Percentiles rank a stretch among this genome's conserved stretches.
phyloP scores from a whole-genome alignment of 2,797 vertebrate species.

The Gambelia wislizenii region DNA sequence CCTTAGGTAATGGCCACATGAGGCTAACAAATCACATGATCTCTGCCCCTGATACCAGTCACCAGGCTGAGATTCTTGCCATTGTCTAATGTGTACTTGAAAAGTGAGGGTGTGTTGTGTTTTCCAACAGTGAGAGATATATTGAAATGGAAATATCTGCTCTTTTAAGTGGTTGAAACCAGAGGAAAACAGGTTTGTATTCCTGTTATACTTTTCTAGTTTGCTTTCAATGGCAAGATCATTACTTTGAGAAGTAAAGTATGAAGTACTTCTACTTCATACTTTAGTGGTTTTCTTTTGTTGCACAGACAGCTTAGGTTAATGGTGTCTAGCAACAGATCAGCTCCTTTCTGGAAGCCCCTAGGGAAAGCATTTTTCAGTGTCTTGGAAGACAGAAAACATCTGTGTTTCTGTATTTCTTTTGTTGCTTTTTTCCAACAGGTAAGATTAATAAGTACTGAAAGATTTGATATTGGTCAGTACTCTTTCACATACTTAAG shows the following conservation, averaged over 20 bases:
- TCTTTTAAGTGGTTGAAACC: not conserved
- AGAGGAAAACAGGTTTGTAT: not conserved
- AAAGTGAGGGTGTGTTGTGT: not conserved
- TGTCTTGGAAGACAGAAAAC: constrained; percentile 13
- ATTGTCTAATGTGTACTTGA: not conserved
- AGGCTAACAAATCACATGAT: too few relatives aligned
- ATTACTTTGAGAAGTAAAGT: not conserved
- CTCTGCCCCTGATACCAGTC: not conserved
- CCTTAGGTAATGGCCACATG: too few relatives aligned
- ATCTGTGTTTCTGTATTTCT: constrained; percentile 1
- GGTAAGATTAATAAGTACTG: not conserved
- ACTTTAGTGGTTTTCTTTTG: constrained; percentile 27
- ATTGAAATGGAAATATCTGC: too few relatives aligned
- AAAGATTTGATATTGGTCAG: rapidly evolving
- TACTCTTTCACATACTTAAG: constrained; percentile 2
- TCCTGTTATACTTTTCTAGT: not conserved
- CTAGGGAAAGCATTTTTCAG: constrained; percentile 38
- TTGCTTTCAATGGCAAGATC: not conserved
- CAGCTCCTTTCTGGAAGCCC: not conserved
- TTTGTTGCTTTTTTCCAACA: not conserved
- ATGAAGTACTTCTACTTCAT: constrained; percentile 6
- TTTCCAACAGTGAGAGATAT: not conserved
- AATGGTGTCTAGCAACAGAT: not conserved
- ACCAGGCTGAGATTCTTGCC: not conserved
- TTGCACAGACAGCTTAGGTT: constrained; percentile 2